Evolutionary conservation across 2,888 invertebrate species (phyloP).

Genomic region (Spilarctia lutea): DNA sequence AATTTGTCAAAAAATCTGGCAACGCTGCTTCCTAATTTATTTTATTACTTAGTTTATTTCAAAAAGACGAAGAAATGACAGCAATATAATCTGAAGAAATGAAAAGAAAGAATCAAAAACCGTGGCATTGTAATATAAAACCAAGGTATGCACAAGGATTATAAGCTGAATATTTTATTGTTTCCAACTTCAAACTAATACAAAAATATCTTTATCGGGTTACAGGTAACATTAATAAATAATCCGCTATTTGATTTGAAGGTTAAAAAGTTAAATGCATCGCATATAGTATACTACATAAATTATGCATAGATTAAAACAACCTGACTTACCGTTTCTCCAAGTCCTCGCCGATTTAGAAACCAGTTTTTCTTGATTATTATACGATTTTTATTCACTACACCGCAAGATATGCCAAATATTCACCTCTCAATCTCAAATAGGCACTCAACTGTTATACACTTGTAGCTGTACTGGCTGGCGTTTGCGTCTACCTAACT

Average conservation of each 20-base stretch:
- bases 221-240: background rate
- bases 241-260: conserved; percentile 4
- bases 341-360: background rate
- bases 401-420: background rate
- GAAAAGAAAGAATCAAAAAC: too few species aligned
- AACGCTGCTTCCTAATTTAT: too few species aligned
- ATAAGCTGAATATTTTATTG: background rate
- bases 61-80: too few species aligned
- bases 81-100: too few species aligned
- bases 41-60: too few species aligned
- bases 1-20: too few species aligned
- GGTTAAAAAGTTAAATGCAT: background rate
- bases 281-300: too few species aligned
- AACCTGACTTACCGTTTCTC: background rate
- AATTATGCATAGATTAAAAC: background rate
- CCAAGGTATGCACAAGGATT: background rate
- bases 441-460: background rate
- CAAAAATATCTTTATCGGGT: background rate
- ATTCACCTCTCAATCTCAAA: background rate
- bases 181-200: background rate
- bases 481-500: too few species aligned
- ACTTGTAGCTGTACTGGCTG: background rate
- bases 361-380: conserved; percentile 5
- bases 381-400: conserved; percentile 6
- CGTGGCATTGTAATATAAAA: background rate